Conservation (phyloP, 2,797 vertebrate genomes). For the Halcyon smyrnensis region DNA sequence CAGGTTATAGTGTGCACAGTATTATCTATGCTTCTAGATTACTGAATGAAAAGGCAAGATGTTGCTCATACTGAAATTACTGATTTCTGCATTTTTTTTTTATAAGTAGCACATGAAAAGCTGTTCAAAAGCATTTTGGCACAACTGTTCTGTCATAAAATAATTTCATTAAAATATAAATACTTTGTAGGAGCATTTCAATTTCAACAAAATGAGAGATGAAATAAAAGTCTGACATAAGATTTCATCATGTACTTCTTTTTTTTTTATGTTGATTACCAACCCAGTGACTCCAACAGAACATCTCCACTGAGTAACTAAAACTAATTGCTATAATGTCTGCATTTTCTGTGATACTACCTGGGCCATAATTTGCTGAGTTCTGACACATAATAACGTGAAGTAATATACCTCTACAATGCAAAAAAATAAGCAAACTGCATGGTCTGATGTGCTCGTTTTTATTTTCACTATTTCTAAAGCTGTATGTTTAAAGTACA, state of each 20-base stretch:
- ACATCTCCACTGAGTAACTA: neutral
- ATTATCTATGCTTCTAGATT: neutral
- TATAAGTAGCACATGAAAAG: neutral
- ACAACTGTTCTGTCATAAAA: neutral
- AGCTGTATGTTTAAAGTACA: neutral
- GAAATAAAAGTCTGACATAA: neutral
- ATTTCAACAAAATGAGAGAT: neutral
- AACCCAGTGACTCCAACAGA: neutral
- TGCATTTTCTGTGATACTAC: neutral
- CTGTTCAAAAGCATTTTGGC: neutral
- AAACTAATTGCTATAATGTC: neutral
- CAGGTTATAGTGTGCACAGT: neutral
- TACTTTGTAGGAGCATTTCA: neutral
- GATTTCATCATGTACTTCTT: neutral
- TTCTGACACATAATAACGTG: neutral
- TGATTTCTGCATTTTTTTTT: neutral
- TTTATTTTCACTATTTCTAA: neutral
- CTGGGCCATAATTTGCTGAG: neutral
- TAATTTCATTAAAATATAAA: neutral
- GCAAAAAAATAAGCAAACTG: neutral
- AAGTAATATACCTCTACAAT: neutral
- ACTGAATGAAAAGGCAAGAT: neutral
- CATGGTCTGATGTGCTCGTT: neutral
- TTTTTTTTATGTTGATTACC: neutral
- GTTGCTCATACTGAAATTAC: neutral